Evolutionary conservation across 2,888 invertebrate species (phyloP).

Genomic region (Keiferia lycopersicella): DNA sequence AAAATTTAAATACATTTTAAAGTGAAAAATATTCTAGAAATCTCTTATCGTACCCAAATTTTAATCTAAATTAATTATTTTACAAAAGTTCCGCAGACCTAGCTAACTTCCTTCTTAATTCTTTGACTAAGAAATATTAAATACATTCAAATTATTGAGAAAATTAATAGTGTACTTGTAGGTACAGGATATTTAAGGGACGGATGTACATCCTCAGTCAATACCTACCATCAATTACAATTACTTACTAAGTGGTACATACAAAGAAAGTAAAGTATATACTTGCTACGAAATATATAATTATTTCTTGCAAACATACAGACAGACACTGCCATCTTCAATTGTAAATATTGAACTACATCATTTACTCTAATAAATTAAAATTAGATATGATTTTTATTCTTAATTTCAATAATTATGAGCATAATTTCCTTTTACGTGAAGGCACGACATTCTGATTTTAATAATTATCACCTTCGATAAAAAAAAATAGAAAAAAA

Average conservation of each 20-base stretch:
- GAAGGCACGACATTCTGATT: constrained; percentile 58
- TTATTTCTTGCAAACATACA: constrained; percentile 38
- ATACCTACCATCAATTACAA: constrained; percentile 34
- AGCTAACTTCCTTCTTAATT: constrained; percentile 51
- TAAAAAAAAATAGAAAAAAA: constrained; percentile 23
- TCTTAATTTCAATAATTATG: constrained; percentile 51
- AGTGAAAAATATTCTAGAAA: constrained; percentile 59
- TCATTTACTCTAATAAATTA: constrained; percentile 31
- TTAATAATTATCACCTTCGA: constrained; percentile 32
- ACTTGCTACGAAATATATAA: constrained; percentile 44
- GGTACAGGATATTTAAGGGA: constrained; percentile 44
- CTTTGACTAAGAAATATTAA: constrained; percentile 52
- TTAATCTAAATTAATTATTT: constrained; percentile 56
- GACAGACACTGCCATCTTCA: constrained; percentile 32
- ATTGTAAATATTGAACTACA: constrained; percentile 37
- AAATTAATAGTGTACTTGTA: constrained; percentile 40
- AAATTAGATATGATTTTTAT: constrained; percentile 46
- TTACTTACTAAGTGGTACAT: constrained; percentile 37
- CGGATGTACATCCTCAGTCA: constrained; percentile 51
- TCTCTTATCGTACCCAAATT: constrained; percentile 50
- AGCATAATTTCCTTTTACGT: constrained; percentile 54
- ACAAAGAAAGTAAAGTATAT: constrained; percentile 46
- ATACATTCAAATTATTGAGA: constrained; percentile 41
- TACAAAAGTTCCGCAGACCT: constrained; percentile 51
- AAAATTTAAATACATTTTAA: constrained; percentile 72